phyloP scores from a whole-genome alignment of 2,797 vertebrate genomes.

The Gobionotothen gibberifrons region DNA sequence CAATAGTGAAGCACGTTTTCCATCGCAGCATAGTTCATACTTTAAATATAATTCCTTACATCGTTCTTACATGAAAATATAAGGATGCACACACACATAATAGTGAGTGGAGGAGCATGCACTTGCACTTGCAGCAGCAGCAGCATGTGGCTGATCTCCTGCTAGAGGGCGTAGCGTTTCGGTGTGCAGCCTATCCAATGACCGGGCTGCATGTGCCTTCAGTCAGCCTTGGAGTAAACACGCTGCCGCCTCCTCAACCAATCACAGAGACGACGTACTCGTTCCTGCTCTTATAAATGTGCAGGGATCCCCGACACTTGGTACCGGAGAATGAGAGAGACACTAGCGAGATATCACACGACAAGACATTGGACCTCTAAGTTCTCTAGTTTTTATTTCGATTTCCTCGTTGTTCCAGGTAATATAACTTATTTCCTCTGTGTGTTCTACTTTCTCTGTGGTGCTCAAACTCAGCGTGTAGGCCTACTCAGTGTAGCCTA shows the following conservation, averaged over 20 bases:
- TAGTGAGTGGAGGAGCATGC: conserved; percentile 6
- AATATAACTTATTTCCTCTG: conserved; percentile 21
- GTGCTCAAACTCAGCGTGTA: no score
- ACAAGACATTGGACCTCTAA: conserved; percentile 69
- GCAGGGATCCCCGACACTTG: fast-evolving
- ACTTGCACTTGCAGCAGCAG: conserved; percentile 26
- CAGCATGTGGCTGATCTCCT: conserved; percentile 20
- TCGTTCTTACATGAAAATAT: background rate
- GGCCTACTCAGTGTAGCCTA: background rate
- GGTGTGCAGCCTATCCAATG: conserved; percentile 66
- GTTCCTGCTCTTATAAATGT: conserved; percentile 77
- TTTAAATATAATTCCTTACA: background rate
- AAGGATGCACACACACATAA: background rate
- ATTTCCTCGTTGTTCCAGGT: conserved; percentile 78
- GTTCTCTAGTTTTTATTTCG: conserved; percentile 78
- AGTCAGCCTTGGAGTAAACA: conserved; percentile 51
- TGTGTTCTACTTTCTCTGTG: background rate
- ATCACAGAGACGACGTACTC: conserved; percentile 65
- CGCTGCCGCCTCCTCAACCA: conserved; percentile 63
- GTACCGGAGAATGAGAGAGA: conserved; percentile 81
- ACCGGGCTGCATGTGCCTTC: conserved; percentile 33
- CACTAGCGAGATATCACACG: conserved; percentile 24
- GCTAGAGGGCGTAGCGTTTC: conserved; percentile 48
- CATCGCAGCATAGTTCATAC: no score
- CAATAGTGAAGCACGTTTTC: background rate